Evolutionary conservation across 2,113 vertebrate species (phyloP).

Genomic region (Emydura subglobosa): DNA sequence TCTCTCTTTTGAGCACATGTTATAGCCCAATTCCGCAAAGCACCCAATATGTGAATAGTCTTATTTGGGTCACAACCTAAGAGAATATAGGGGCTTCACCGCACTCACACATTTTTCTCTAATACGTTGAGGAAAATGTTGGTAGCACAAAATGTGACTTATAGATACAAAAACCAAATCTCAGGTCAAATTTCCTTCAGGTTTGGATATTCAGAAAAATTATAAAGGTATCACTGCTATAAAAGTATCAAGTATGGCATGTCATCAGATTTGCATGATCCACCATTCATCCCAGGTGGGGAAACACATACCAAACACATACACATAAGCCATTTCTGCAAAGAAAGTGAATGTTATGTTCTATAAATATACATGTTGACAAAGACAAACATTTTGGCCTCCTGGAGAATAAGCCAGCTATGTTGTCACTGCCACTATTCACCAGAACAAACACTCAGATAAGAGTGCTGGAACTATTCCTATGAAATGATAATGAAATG

Average conservation of each 20-base stretch:
- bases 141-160: neutral
- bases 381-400: neutral
- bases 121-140: neutral
- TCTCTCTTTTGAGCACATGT: neutral
- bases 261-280: neutral
- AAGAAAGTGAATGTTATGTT: neutral
- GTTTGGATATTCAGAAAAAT: neutral
- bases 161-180: neutral
- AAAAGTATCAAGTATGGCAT: neutral
- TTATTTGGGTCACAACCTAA: neutral
- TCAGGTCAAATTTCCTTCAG: neutral
- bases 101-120: neutral
- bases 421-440: neutral
- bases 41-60: neutral
- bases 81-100: neutral
- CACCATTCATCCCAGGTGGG: neutral
- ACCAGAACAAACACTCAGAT: constrained; percentile 10
- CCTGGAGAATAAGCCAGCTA: neutral
- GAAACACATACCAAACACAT: neutral
- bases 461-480: neutral
- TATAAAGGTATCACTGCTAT: neutral
- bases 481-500: constrained; percentile 2
- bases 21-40: neutral
- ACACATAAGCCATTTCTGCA: neutral
- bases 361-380: neutral